Base-by-base conservation (phyloP, 2,797 vertebrate genomes). In the Propithecus perrieri region DNA sequence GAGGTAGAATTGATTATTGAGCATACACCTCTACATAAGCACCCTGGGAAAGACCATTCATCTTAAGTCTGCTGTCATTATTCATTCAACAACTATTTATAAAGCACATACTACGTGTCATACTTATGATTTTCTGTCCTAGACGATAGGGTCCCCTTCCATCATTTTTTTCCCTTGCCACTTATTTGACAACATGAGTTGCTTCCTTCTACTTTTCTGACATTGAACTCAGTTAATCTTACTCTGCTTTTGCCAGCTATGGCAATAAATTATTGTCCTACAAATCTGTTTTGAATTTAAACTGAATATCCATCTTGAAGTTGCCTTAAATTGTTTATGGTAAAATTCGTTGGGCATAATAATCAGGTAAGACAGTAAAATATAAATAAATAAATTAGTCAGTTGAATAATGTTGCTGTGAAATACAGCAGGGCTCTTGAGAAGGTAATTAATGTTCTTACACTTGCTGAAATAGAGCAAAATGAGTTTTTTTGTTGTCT, bases 151-250 rank as follows among this genome's bases (percentile, higher is more conserved):
- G 3, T 63, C 7, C 1, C 48, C 57, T 96, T 93, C n/a, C 46
- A 53, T 81, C 18, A 10, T 71, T 61, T 81, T 71, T 87, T 83
- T 22, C 15, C 35, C 33, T 79, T 91, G 28, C 13, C 7, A 6
- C 38, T 74, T 72, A 81, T 26, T 55, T 55, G n/a, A 48, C 57
- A 94, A 26, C 1, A 26, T 5, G 35, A 24, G 22, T 94, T 76
- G 13, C 61, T 83, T 72, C 33, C 61, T 83, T 72, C 28, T 78
- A 33, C 5, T 85, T 94, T 83, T 65, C 2, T 96, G 63, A 91
- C 28, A 43, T 33, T 91, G 53, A 96, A 48, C 38, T 89, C 35
- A 43, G 20, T 96, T 85, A 85, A 79, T 94, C 33, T 83, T 81
- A 46, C 6, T 91, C 7, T 83, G 38, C 20, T 76, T 93, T 84